A percentile compares a stretch with the other conserved stretches of the same genome.
These are phyloP conservation scores for Dryobotodes eremita DNA, from an alignment of 2,888 invertebrate genomes.

Conservation along the genomic window DNA sequence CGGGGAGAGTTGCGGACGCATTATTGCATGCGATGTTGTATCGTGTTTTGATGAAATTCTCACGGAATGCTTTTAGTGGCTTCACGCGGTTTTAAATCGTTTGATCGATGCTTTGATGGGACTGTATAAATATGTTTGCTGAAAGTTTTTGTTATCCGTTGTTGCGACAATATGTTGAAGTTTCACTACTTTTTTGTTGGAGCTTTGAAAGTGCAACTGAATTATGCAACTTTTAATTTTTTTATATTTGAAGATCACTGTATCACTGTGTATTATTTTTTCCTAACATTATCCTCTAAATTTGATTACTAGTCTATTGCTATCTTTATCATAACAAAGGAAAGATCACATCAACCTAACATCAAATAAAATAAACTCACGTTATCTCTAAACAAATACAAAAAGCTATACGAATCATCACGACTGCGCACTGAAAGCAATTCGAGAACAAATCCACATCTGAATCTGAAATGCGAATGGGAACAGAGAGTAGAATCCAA, in stretches of 20 bases:
- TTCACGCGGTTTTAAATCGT: constrained; percentile 52
- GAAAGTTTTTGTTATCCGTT: constrained; percentile 13
- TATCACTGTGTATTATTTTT: not conserved
- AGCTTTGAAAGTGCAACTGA: not conserved
- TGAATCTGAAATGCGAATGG: constrained; percentile 87
- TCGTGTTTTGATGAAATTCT: constrained; percentile 78
- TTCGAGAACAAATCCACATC: constrained; percentile 84
- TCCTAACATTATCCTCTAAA: not conserved
- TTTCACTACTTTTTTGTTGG: constrained; percentile 1
- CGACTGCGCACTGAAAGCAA: constrained; percentile 84
- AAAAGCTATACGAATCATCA: constrained; percentile 60
- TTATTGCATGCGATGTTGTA: constrained; percentile 76
- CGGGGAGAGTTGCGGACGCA: constrained; percentile 62
- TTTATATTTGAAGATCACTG: not conserved
- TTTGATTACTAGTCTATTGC: not conserved
- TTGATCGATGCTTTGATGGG: constrained; percentile 41
- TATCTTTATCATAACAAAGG: not conserved
- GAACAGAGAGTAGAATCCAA: constrained; percentile 87
- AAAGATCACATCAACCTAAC: not conserved
- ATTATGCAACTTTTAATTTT: not conserved
- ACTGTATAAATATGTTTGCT: constrained; percentile 12
- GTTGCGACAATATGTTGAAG: not conserved
- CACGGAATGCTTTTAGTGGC: constrained; percentile 75
- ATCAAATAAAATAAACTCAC: constrained; percentile 18
- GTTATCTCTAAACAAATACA: constrained; percentile 35